phyloP scores from a whole-genome alignment of 2,888 invertebrate genomes.

The Nephrotoma appendiculata region DNA sequence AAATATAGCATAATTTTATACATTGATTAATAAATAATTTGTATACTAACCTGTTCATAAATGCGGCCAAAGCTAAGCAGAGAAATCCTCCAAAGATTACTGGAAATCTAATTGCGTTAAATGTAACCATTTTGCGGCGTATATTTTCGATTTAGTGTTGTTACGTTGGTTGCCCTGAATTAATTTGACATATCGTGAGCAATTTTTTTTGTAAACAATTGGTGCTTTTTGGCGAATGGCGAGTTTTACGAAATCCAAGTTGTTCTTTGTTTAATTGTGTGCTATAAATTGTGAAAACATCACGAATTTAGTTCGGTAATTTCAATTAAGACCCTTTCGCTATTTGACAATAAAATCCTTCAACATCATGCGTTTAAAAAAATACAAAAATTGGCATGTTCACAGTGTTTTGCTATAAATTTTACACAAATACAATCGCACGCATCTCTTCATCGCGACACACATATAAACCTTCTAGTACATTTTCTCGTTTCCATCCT shows the following conservation, averaged over 20 bases:
- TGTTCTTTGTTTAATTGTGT: not conserved
- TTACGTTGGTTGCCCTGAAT: not conserved
- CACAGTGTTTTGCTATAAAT: not conserved
- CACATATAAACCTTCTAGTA: not conserved
- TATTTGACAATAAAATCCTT: not conserved
- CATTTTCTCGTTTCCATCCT: not conserved
- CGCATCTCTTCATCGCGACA: not conserved
- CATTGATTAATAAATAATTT: too few species aligned
- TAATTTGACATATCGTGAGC: not conserved
- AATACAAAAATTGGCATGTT: not conserved
- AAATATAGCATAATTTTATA: not conserved
- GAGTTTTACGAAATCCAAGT: not conserved
- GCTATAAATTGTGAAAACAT: not conserved
- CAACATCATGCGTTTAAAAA: not conserved
- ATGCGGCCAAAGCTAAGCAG: not conserved
- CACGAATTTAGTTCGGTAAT: not conserved
- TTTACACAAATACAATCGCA: not conserved
- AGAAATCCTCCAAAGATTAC: conserved; percentile 9
- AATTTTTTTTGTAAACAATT: not conserved
- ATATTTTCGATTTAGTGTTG: not conserved
- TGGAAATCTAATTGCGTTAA: conserved; percentile 9
- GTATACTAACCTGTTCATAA: conserved; percentile 6
- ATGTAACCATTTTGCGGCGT: conserved; percentile 7
- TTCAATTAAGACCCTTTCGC: not conserved
- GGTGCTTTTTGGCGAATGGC: not conserved